A percentile compares a stretch with the other conserved stretches of the same genome.
phyloP scores from a whole-genome alignment of 2,113 vertebrate species.

The Tychaedon coryphoeus region DNA sequence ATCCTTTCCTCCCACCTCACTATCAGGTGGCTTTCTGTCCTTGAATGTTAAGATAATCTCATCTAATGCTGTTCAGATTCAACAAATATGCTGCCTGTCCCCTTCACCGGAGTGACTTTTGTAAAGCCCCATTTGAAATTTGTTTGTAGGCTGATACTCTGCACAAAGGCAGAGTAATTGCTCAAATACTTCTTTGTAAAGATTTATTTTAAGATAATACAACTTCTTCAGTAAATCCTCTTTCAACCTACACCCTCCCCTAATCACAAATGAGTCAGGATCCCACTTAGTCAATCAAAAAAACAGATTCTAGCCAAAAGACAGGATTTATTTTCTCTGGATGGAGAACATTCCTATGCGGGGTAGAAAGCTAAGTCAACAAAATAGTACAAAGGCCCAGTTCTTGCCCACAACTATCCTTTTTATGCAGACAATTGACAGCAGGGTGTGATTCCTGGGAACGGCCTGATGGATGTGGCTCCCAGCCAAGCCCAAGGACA shows the following conservation, averaged over 20 bases:
- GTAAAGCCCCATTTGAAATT: background rate
- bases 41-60: background rate
- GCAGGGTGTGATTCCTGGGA: background rate
- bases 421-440: slow-evolving; percentile 4
- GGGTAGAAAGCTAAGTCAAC: slow-evolving; percentile 37
- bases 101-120: background rate
- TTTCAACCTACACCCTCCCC: slow-evolving; percentile 8
- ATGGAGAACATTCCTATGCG: slow-evolving; percentile 2
- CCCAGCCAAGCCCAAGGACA: background rate
- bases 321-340: slow-evolving; percentile 31
- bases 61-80: background rate
- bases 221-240: slow-evolving; percentile 45
- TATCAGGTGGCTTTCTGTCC: background rate
- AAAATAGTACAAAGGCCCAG: slow-evolving; percentile 7
- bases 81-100: background rate
- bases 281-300: slow-evolving; percentile 44
- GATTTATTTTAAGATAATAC: slow-evolving; percentile 15
- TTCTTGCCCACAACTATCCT: background rate
- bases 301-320: background rate
- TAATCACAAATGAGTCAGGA: slow-evolving; percentile 57
- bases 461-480: background rate
- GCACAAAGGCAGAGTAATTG: slow-evolving; percentile 29
- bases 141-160: background rate
- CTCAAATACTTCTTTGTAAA: slow-evolving; percentile 37
- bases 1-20: background rate